Percentiles rank a stretch among this genome's conserved stretches.
These are phyloP conservation scores for Thalassophryne amazonica DNA, from an alignment of 2,797 vertebrate species.

Conservation along the genomic window DNA sequence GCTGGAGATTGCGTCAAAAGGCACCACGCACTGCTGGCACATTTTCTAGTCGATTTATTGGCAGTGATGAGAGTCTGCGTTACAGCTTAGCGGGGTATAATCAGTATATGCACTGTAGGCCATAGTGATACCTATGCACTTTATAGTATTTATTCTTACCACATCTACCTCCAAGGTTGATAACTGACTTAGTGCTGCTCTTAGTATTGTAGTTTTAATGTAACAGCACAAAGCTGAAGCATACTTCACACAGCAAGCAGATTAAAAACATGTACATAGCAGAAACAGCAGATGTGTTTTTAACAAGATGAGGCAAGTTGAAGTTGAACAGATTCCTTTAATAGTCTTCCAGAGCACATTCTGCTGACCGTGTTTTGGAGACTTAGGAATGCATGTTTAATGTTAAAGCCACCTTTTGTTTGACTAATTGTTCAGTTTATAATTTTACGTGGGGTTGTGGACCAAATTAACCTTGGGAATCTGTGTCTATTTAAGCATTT, in stretches of 20 bases:
- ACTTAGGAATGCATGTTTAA: not conserved
- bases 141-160: too few species aligned
- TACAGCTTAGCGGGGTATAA: too few species aligned
- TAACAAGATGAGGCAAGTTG: slow-evolving; percentile 61
- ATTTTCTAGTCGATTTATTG: too few species aligned
- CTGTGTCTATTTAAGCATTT: slow-evolving; percentile 3
- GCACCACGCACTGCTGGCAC: too few species aligned
- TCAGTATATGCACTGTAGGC: too few species aligned
- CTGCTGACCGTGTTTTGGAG: slow-evolving; percentile 14
- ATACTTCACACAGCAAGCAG: slow-evolving; percentile 22
- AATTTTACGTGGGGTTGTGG: not conserved
- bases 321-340: slow-evolving; percentile 23
- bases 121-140: too few species aligned
- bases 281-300: slow-evolving; percentile 29
- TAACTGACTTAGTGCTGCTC: not conserved
- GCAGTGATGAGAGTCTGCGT: too few species aligned
- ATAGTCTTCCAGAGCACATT: slow-evolving; percentile 13
- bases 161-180: slow-evolving; percentile 28
- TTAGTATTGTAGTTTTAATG: not conserved
- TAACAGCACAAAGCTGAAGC: slow-evolving; percentile 4
- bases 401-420: not conserved
- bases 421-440: slow-evolving; percentile 4
- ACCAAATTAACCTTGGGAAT: slow-evolving; percentile 1
- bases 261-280: slow-evolving; percentile 38
- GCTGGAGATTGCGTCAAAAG: too few species aligned